Conservation (phyloP, 2,113 vertebrate species). For the Macquaria australasica region DNA sequence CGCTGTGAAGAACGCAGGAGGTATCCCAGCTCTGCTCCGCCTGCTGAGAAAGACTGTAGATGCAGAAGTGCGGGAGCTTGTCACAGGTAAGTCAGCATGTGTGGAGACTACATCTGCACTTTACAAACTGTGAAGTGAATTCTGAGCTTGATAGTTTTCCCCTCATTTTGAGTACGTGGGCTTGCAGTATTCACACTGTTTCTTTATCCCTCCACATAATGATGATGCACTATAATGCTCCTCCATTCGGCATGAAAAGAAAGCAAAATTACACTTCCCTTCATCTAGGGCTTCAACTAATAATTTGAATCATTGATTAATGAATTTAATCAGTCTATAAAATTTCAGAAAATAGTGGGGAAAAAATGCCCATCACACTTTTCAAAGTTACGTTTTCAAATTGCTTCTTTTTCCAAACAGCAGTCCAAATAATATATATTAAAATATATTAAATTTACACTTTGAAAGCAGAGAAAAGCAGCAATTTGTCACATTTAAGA, state of each 20-base stretch:
- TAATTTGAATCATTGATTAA: neutral
- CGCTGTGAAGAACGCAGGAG: constrained; percentile 94
- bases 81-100: constrained; percentile 88
- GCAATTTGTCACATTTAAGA: neutral
- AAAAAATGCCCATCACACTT: neutral
- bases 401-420: neutral
- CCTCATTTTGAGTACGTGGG: neutral
- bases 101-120: neutral
- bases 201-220: neutral
- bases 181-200: neutral
- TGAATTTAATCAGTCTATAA: neutral
- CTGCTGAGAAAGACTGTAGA: constrained; percentile 94
- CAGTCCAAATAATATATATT: too few species aligned
- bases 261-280: neutral
- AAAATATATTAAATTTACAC: neutral
- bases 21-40: constrained; percentile 93
- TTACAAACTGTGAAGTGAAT: neutral
- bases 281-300: neutral
- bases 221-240: neutral
- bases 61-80: constrained; percentile 94
- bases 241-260: neutral
- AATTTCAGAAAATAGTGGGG: neutral
- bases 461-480: neutral
- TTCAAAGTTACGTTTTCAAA: neutral
- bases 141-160: neutral